These are phyloP conservation scores for Cephus cinctus DNA, from an alignment of 1,140 invertebrate species.

Conservation along the genomic window DNA sequence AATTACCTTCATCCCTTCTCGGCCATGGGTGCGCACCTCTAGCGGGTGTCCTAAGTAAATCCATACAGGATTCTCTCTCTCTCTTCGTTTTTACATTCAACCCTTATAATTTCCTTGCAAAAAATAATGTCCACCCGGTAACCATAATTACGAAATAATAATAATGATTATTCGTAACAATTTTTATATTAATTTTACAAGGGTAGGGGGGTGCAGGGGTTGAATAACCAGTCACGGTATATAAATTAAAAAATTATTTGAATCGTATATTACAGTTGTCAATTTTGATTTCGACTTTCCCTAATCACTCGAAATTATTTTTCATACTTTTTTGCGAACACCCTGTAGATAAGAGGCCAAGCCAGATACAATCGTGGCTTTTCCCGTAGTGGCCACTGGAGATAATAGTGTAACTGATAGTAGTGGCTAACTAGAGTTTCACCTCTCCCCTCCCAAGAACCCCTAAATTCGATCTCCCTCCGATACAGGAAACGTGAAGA, in stretches of 20 bases:
- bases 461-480: too few species aligned
- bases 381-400: slow-evolving; percentile 37
- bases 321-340: slow-evolving; percentile 2
- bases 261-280: not conserved
- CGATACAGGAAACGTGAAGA: slow-evolving; percentile 8
- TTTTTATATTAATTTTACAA: too few species aligned
- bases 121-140: too few species aligned
- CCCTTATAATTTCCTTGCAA: too few species aligned
- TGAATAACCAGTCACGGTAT: too few species aligned
- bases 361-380: slow-evolving; percentile 20
- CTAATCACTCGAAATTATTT: too few species aligned
- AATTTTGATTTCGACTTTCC: too few species aligned
- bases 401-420: slow-evolving; percentile 57
- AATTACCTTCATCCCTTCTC: slow-evolving; percentile 56
- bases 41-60: not conserved
- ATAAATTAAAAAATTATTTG: not conserved
- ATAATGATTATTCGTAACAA: too few species aligned
- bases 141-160: too few species aligned
- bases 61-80: slow-evolving; percentile 5
- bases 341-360: slow-evolving; percentile 9
- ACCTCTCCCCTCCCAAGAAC: too few species aligned
- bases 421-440: slow-evolving; percentile 43
- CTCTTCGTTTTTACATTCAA: not conserved
- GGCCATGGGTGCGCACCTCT: slow-evolving; percentile 13
- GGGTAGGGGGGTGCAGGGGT: too few species aligned